These are phyloP conservation scores for Otus sunia DNA, from an alignment of 2,113 vertebrate genomes.

Conservation along the genomic window DNA sequence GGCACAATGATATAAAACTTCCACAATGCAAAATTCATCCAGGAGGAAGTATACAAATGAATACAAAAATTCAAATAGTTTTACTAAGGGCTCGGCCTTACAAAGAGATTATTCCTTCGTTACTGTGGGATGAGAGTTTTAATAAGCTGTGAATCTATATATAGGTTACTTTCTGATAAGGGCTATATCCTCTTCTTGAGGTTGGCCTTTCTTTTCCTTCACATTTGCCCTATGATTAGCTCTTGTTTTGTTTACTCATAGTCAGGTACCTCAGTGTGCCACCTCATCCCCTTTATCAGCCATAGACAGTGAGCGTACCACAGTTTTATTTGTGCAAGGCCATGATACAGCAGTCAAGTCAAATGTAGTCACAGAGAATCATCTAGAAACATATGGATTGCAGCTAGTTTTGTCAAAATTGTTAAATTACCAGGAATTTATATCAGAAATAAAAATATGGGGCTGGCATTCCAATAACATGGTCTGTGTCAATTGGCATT, in stretches of 20 bases:
- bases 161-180: background rate
- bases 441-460: background rate
- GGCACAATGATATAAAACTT: background rate
- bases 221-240: background rate
- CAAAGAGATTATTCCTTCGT: background rate
- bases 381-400: background rate
- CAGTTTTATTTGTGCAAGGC: background rate
- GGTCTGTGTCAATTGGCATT: background rate
- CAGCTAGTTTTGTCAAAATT: background rate
- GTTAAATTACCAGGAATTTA: background rate
- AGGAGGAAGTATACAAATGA: background rate
- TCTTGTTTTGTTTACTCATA: background rate
- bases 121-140: background rate
- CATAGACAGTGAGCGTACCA: background rate
- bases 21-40: conserved; percentile 9
- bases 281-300: background rate
- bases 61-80: background rate
- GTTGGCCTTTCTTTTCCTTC: background rate
- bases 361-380: background rate
- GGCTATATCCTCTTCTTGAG: background rate
- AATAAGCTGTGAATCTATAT: background rate
- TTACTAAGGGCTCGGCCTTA: background rate
- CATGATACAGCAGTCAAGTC: accelerated
- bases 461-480: background rate
- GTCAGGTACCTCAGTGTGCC: background rate